phyloP scores from a whole-genome alignment of 2,797 vertebrate species.

The Rallus crepitans region DNA sequence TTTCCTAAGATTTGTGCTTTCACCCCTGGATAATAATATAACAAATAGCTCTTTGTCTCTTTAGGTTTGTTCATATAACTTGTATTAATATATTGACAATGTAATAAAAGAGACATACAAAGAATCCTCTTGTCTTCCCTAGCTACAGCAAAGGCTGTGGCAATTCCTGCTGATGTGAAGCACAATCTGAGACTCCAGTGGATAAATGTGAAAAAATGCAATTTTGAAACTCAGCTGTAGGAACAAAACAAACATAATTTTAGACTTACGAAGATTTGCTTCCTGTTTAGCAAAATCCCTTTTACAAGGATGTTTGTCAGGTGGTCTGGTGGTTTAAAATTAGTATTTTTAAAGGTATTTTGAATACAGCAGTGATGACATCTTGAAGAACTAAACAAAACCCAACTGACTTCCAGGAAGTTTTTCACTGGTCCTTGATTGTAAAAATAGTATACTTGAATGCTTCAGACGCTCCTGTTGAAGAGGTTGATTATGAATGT shows the following conservation, averaged over 20 bases:
- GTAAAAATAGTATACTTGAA: background rate
- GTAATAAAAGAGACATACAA: constrained; percentile 54
- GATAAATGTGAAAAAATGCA: constrained; percentile 21
- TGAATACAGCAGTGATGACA: background rate
- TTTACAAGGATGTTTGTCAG: background rate
- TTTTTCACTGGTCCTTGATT: background rate
- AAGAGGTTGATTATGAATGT: background rate
- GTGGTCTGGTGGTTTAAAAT: background rate
- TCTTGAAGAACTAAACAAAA: background rate
- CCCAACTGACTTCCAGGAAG: background rate
- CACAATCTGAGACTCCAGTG: background rate
- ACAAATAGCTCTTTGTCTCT: constrained; percentile 54
- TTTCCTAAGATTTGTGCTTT: constrained; percentile 1
- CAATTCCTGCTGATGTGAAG: constrained; percentile 5
- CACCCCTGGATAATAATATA: constrained; percentile 13
- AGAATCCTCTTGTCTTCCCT: constrained; percentile 35
- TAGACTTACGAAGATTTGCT: background rate
- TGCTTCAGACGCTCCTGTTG: background rate
- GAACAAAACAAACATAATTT: constrained; percentile 8
- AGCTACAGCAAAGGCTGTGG: background rate
- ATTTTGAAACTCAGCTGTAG: constrained; percentile 16
- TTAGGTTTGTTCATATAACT: constrained; percentile 50
- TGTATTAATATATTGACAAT: constrained; percentile 51
- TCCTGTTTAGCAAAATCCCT: background rate
- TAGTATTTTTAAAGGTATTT: constrained; percentile 12